phyloP scores from a whole-genome alignment of 1,140 invertebrate genomes.

The Drosophila nigromelanica region DNA sequence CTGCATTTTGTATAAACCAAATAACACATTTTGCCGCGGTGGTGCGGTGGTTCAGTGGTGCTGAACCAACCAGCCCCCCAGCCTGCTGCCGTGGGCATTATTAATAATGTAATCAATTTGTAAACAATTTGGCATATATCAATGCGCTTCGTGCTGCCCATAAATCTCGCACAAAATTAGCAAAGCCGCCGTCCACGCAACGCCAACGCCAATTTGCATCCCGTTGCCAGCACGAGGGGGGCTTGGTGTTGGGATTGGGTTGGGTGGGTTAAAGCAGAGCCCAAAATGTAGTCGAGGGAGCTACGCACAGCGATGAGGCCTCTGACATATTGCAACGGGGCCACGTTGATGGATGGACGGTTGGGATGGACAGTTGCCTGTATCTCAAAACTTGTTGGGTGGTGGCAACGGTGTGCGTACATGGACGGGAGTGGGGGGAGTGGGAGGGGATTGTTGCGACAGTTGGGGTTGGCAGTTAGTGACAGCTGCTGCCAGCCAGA shows the following conservation, averaged over 20 bases:
- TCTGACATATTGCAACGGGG: constrained; percentile 69
- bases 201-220: constrained; percentile 60
- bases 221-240: constrained; percentile 8
- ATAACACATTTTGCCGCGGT: constrained; percentile 21
- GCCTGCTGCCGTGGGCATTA: constrained; percentile 59
- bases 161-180: constrained; percentile 75
- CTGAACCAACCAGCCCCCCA: not conserved
- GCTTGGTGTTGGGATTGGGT: not conserved
- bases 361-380: constrained; percentile 50
- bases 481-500: constrained; percentile 70
- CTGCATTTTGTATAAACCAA: constrained; percentile 62
- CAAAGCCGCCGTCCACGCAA: constrained; percentile 31
- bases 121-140: constrained; percentile 82
- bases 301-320: constrained; percentile 32
- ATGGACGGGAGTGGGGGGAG: not conserved
- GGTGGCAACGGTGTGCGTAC: not conserved
- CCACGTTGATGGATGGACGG: constrained; percentile 69
- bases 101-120: constrained; percentile 81
- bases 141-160: constrained; percentile 73
- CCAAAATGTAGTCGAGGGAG: not conserved
- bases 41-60: not conserved
- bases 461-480: constrained; percentile 64
- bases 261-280: not conserved
- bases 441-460: constrained; percentile 10
- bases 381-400: constrained; percentile 23